These are phyloP conservation scores for Calameuta filiformis DNA, from an alignment of 2,888 invertebrate genomes.

Conservation along the genomic window DNA sequence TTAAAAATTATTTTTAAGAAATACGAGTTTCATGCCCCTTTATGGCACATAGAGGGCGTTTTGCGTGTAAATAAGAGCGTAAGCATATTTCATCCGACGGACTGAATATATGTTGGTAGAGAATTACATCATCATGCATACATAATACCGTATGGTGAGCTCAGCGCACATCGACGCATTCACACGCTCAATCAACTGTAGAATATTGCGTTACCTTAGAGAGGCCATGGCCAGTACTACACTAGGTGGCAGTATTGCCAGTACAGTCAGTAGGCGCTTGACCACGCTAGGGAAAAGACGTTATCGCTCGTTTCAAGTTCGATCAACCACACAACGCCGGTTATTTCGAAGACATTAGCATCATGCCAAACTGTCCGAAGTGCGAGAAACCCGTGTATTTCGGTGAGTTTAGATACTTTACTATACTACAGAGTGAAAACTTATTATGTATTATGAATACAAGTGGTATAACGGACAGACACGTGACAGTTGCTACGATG, in stretches of 20 bases:
- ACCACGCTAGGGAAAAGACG: slow-evolving; percentile 50
- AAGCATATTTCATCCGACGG: not conserved
- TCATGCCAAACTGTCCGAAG: slow-evolving; percentile 73
- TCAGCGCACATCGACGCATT: slow-evolving; percentile 35
- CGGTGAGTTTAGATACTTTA: slow-evolving; percentile 63
- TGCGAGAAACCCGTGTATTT: slow-evolving; percentile 73
- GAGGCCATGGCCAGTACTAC: slow-evolving; percentile 48
- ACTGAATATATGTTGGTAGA: slow-evolving; percentile 12
- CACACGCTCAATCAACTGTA: slow-evolving; percentile 57
- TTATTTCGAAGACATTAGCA: slow-evolving; percentile 21
- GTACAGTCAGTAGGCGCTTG: slow-evolving; percentile 37
- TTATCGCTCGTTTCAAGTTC: not conserved
- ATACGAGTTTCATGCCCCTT: not conserved
- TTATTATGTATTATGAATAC: not conserved
- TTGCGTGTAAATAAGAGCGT: not conserved
- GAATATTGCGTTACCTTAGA: slow-evolving; percentile 58
- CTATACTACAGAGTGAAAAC: not conserved
- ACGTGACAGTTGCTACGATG: too few relatives aligned
- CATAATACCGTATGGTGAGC: slow-evolving; percentile 23
- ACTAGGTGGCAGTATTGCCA: too few relatives aligned
- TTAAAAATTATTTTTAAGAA: too few relatives aligned
- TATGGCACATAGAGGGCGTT: not conserved
- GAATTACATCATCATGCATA: slow-evolving; percentile 33
- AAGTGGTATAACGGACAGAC: too few relatives aligned
- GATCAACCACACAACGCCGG: too few relatives aligned